A percentile compares a stretch with the other conserved stretches of the same genome.
These are phyloP conservation scores for Pseudomyrmex cubaensis DNA, from an alignment of 1,140 invertebrate genomes.

Conservation along the genomic window DNA sequence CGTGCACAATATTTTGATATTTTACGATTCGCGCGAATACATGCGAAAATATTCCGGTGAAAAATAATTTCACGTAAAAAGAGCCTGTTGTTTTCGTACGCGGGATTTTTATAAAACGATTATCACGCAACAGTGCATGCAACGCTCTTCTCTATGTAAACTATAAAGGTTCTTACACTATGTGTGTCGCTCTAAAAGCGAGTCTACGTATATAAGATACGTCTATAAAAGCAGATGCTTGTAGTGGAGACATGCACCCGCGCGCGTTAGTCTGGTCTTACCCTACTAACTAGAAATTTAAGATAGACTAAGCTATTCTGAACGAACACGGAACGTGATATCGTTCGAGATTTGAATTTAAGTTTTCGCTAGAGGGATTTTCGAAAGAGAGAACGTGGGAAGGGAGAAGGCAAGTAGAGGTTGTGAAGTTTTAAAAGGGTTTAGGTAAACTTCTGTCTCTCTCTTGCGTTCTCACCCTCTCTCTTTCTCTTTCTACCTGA, in stretches of 20 bases:
- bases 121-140: too few relatives aligned
- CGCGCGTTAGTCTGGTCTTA: not conserved
- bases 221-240: too few relatives aligned
- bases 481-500: not conserved
- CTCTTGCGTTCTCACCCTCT: too few relatives aligned
- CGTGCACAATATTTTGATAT: too few relatives aligned
- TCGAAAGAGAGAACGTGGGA: slow-evolving; percentile 21
- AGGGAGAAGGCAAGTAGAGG: not conserved
- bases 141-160: too few relatives aligned
- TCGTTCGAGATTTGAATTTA: slow-evolving; percentile 50
- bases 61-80: too few relatives aligned
- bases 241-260: not conserved
- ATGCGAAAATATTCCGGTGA: too few relatives aligned
- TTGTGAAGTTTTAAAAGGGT: slow-evolving; percentile 59
- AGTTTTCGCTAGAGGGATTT: slow-evolving; percentile 39
- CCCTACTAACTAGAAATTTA: slow-evolving; percentile 18
- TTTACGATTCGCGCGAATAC: not conserved
- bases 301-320: slow-evolving; percentile 10
- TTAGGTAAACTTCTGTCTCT: slow-evolving; percentile 39
- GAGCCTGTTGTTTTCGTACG: too few relatives aligned
- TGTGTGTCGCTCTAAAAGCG: not conserved
- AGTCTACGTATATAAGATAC: not conserved
- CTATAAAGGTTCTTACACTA: too few relatives aligned
- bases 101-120: too few relatives aligned
- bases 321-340: not conserved